Conservation (phyloP, 2,888 invertebrate genomes). For the Mycalesis mineus region DNA sequence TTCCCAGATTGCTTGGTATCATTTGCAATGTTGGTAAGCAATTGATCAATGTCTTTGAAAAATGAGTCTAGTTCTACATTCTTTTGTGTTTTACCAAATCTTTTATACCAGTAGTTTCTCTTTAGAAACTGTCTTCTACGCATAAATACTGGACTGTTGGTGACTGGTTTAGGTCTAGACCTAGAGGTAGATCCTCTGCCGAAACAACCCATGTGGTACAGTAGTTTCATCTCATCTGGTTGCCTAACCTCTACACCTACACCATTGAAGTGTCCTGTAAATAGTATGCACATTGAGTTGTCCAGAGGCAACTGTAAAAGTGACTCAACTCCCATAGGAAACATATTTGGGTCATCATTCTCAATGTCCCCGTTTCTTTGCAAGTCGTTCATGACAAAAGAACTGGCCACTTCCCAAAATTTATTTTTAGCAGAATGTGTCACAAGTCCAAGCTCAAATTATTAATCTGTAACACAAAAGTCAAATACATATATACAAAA, state of each 20-base stretch:
- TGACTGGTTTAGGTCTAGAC: slow-evolving; percentile 67
- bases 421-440: slow-evolving; percentile 57
- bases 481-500: slow-evolving; percentile 38
- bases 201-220: slow-evolving; percentile 86
- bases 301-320: slow-evolving; percentile 65
- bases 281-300: slow-evolving; percentile 63
- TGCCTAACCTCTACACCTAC: slow-evolving; percentile 81
- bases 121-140: slow-evolving; percentile 79
- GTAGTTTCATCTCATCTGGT: slow-evolving; percentile 75
- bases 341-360: slow-evolving; percentile 61
- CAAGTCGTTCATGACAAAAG: slow-evolving; percentile 60
- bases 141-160: slow-evolving; percentile 67
- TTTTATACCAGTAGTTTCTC: slow-evolving; percentile 76
- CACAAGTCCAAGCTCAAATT: slow-evolving; percentile 45
- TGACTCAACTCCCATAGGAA: slow-evolving; percentile 60
- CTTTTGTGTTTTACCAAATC: slow-evolving; percentile 45
- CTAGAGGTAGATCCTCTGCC: slow-evolving; percentile 85
- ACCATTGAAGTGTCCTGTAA: slow-evolving; percentile 82
- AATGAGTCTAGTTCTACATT: slow-evolving; percentile 44
- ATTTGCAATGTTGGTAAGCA: slow-evolving; percentile 48
- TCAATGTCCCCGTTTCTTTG: slow-evolving; percentile 65
- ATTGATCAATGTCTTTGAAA: slow-evolving; percentile 50
- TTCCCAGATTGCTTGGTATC: slow-evolving; percentile 45
- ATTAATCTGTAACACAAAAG: slow-evolving; percentile 49
- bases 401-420: slow-evolving; percentile 64